phyloP scores from a whole-genome alignment of 2,113 vertebrate species.

The Dryoscopus gambensis region DNA sequence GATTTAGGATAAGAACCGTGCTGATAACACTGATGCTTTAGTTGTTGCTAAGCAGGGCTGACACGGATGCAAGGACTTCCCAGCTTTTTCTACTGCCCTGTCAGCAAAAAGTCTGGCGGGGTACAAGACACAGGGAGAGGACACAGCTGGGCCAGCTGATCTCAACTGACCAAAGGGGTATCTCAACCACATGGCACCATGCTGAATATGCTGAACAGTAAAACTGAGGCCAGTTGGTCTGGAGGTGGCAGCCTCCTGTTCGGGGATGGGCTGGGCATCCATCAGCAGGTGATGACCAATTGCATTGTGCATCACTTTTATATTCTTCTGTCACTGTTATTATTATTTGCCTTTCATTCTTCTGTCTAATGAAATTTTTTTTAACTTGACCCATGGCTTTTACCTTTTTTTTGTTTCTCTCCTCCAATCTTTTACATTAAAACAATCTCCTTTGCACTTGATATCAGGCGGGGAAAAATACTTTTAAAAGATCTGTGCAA shows the following conservation, averaged over 20 bases:
- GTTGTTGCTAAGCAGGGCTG: neutral
- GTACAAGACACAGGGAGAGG: neutral
- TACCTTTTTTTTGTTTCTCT: neutral
- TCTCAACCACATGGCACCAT: neutral
- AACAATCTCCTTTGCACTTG: neutral
- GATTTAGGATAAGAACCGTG: neutral
- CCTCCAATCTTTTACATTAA: neutral
- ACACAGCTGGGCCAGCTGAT: neutral
- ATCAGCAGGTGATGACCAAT: fast-evolving
- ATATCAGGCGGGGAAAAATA: neutral
- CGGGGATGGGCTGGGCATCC: neutral
- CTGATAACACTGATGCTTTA: neutral
- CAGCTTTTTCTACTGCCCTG: neutral
- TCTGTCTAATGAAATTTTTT: neutral
- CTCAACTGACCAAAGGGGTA: neutral
- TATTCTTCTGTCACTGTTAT: neutral
- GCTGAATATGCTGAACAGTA: neutral
- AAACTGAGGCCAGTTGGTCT: neutral
- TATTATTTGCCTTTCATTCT: neutral
- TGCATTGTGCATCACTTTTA: neutral
- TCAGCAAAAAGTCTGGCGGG: neutral
- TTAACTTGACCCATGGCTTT: neutral
- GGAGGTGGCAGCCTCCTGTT: neutral
- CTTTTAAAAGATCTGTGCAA: neutral
- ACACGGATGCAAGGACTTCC: neutral